Base-by-base conservation (phyloP, 2,888 invertebrate genomes). In the Tachina lurida region DNA sequence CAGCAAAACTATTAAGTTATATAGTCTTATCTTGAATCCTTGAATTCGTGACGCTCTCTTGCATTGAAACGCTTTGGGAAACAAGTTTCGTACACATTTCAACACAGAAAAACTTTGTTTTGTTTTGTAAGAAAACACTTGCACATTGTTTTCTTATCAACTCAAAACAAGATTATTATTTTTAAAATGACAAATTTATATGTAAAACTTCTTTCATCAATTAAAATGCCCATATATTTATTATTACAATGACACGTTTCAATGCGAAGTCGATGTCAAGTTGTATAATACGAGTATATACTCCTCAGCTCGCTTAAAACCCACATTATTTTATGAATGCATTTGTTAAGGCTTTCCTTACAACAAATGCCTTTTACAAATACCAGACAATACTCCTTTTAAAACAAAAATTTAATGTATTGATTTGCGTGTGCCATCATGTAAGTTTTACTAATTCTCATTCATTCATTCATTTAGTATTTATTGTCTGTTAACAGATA, bases 371-470 rank as follows among this genome's bases (percentile, higher is more conserved):
- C 22, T 45, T 47, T 63, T 17, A 54, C 31, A 54, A 39, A 77
- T 67, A 47, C 15, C 39, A 54, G 15, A 67, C 41, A 22, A 10
- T 17, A 1, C 19, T 12, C 3, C 17, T 62, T n/a, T 10, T 54
- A 12, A n/a, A 52, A 62, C 17, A 43, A 1, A 15, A 75, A 22
- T 41, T 45, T n/a, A 54, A 45, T 65, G 13, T 45, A 22, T 58
- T 5, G 49, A 54, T 60, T 84, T 78, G 65, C 54, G 60, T 77
- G 43, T 60, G 52, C 43, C 52, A 67, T 62, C 71, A 65, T 65
- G 75, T 43, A 73, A 71, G 43, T 76, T 67, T 76, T 80, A 60
- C 45, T 58, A 84, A 76, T 80, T 60, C 47, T 19, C 19, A 8
- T 54, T 54, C 13, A 62, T 49, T 19, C 67, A 73, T 73, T 62